These are phyloP conservation scores for Amblyopsis rosae DNA, from an alignment of 2,113 vertebrate genomes.

Conservation along the genomic window DNA sequence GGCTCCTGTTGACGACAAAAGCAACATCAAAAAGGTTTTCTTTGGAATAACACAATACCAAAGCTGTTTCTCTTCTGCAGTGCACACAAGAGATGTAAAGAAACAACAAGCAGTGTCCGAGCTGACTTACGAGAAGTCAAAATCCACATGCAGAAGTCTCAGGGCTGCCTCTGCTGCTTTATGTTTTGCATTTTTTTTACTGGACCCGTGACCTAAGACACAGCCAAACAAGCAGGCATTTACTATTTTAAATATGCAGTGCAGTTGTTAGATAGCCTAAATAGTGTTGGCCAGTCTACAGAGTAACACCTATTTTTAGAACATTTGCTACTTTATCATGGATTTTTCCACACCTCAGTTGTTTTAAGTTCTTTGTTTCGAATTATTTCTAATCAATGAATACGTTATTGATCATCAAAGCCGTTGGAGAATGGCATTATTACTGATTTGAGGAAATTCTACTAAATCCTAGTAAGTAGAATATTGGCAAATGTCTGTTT, in stretches of 20 bases:
- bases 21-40: background rate
- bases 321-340: no score
- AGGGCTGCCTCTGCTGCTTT: constrained; percentile 85
- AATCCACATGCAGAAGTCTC: constrained; percentile 76
- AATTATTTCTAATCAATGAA: no score
- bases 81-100: background rate
- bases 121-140: constrained; percentile 75
- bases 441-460: no score
- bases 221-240: constrained; percentile 5
- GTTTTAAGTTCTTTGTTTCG: no score
- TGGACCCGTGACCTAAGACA: constrained; percentile 83
- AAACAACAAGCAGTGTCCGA: background rate
- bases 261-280: background rate
- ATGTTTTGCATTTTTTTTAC: constrained; percentile 91
- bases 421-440: no score
- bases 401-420: no score
- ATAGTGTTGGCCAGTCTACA: no score
- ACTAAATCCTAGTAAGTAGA: no score
- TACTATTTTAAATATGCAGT: background rate
- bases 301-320: no score
- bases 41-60: background rate
- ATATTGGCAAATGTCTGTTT: background rate
- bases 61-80: background rate
- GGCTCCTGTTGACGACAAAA: constrained; percentile 33
- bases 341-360: no score